These are phyloP conservation scores for Apis dorsata DNA, from an alignment of 1,140 invertebrate genomes.

Conservation along the genomic window DNA sequence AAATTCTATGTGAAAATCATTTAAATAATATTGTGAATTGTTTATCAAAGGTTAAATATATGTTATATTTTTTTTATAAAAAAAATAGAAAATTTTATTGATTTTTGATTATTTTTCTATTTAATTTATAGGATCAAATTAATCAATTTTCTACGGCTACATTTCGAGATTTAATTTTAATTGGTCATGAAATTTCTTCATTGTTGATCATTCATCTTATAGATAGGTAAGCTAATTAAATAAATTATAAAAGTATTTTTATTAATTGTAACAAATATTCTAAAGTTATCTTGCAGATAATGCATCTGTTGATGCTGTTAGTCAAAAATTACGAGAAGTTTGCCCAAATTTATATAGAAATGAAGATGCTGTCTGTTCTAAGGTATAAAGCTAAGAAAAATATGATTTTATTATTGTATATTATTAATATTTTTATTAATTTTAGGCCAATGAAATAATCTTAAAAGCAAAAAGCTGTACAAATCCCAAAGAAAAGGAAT, in stretches of 20 bases:
- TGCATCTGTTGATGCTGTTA: conserved; percentile 95
- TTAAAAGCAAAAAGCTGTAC: conserved; percentile 87
- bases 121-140: conserved; percentile 81
- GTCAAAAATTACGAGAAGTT: conserved; percentile 91
- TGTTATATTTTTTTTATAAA: background rate
- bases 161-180: conserved; percentile 91
- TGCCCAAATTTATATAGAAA: conserved; percentile 96
- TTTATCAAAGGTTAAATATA: conserved; percentile 69
- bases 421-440: background rate
- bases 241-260: background rate
- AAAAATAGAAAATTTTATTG: background rate
- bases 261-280: conserved; percentile 52
- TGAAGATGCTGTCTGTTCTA: conserved; percentile 97
- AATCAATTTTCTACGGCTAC: conserved; percentile 83
- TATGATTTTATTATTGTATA: conserved; percentile 15
- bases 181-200: conserved; percentile 90
- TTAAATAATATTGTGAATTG: conserved; percentile 90
- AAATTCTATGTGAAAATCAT: conserved; percentile 95
- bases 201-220: conserved; percentile 88
- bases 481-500: conserved; percentile 86
- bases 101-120: conserved; percentile 20
- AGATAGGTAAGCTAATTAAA: conserved; percentile 79
- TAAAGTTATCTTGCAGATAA: conserved; percentile 94
- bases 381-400: conserved; percentile 81
- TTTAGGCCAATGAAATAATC: conserved; percentile 92